phyloP scores from a whole-genome alignment of 2,113 vertebrate species.

The Epinephelus fuscoguttatus region DNA sequence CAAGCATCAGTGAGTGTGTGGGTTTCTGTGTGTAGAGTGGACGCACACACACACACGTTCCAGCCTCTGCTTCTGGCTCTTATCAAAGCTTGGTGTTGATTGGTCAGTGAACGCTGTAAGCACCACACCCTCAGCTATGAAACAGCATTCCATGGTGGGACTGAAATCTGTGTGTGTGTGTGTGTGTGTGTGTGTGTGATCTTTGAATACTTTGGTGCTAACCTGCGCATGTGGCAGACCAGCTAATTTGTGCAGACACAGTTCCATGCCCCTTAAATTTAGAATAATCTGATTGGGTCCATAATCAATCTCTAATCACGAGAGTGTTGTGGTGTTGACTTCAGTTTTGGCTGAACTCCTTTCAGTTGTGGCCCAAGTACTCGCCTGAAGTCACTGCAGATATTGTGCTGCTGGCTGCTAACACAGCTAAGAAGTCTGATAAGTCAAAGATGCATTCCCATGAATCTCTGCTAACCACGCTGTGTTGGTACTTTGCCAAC shows the following conservation, averaged over 20 bases:
- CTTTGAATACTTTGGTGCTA: slow-evolving; percentile 16
- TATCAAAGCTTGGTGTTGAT: slow-evolving; percentile 77
- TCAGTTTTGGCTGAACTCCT: slow-evolving; percentile 12
- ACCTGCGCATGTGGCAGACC: slow-evolving; percentile 9
- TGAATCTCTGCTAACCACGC: slow-evolving; percentile 9
- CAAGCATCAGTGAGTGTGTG: background rate
- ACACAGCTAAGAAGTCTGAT: slow-evolving; percentile 21
- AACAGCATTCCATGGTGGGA: slow-evolving; percentile 60
- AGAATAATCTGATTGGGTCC: slow-evolving; percentile 37
- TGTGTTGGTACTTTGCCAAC: slow-evolving; percentile 19
- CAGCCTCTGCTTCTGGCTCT: slow-evolving; percentile 68
- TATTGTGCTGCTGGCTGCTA: slow-evolving; percentile 35
- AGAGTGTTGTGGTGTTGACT: slow-evolving; percentile 8
- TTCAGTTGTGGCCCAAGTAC: slow-evolving; percentile 15
- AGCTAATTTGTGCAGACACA: slow-evolving; percentile 44
- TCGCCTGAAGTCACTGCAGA: slow-evolving; percentile 33
- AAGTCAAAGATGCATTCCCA: slow-evolving; percentile 29
- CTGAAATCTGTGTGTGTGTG: slow-evolving; percentile 52
- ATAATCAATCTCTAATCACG: slow-evolving; percentile 18
- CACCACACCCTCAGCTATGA: slow-evolving; percentile 70
- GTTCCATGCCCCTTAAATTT: slow-evolving; percentile 28
- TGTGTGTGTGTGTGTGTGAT: slow-evolving; percentile 16
- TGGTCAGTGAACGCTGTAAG: slow-evolving; percentile 57
- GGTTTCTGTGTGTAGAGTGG: slow-evolving; percentile 22
- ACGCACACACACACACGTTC: slow-evolving; percentile 29